Percentiles rank a stretch among this genome's conserved stretches.
phyloP scores from a whole-genome alignment of 2,888 invertebrate genomes.

The Drosophila ustulata region DNA sequence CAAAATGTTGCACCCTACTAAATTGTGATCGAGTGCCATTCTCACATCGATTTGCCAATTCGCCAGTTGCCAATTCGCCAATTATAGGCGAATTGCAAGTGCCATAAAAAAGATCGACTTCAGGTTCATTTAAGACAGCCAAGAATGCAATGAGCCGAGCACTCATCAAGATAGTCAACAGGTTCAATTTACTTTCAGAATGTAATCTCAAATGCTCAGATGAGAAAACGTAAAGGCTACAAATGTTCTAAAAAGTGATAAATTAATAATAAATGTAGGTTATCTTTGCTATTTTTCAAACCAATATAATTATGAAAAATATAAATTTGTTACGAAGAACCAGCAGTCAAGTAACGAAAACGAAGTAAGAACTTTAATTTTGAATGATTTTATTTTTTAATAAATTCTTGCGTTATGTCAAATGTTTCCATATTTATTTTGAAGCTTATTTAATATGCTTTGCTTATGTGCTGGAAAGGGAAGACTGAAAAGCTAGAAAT shows the following conservation, averaged over 20 bases:
- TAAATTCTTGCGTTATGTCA: too few species aligned
- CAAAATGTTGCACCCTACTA: constrained; percentile 20
- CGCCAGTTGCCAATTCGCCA: not conserved
- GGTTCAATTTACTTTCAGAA: not conserved
- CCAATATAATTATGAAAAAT: too few species aligned
- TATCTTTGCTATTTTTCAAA: too few species aligned
- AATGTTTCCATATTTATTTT: too few species aligned
- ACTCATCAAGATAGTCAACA: not conserved
- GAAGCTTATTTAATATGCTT: too few species aligned
- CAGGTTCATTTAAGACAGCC: not conserved
- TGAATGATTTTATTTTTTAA: too few species aligned
- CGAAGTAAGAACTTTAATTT: too few species aligned
- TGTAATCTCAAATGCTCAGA: not conserved
- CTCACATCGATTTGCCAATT: not conserved
- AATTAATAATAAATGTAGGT: too few species aligned
- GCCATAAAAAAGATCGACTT: not conserved
- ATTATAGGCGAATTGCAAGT: not conserved
- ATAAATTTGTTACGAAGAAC: too few species aligned
- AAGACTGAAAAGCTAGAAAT: too few species aligned
- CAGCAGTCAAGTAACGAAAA: too few species aligned
- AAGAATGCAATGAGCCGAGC: not conserved
- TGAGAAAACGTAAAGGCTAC: not conserved
- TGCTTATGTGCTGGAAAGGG: too few species aligned
- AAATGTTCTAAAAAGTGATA: not conserved
- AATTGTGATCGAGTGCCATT: constrained; percentile 9